Percentiles rank a stretch among this genome's conserved stretches.
phyloP scores from a whole-genome alignment of 2,888 invertebrate genomes.

The Hypolimnas misippus region DNA sequence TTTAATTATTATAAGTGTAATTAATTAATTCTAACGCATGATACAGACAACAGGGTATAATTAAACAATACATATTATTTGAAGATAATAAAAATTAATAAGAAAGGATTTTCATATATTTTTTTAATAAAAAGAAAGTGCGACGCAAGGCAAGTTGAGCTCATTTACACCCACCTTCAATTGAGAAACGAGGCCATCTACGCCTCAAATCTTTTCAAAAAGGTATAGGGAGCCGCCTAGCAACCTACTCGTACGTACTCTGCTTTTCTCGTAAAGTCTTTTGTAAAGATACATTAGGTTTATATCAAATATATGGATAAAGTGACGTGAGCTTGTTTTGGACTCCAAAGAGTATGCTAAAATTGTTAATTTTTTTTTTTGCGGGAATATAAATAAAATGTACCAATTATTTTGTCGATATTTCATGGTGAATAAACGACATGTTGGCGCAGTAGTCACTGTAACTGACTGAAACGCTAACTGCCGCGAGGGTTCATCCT shows the following conservation, averaged over 20 bases:
- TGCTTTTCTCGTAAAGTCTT: neutral
- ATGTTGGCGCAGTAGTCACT: no score
- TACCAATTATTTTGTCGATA: no score
- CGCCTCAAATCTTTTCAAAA: conserved; percentile 13
- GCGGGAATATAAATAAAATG: neutral
- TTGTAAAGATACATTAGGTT: conserved; percentile 2
- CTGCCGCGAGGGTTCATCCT: no score
- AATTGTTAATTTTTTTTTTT: neutral
- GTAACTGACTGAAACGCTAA: no score
- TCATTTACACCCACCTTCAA: conserved; percentile 1
- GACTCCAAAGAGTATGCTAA: neutral
- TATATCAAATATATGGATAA: neutral
- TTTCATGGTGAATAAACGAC: no score
- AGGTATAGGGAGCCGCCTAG: neutral
- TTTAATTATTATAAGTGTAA: no score
- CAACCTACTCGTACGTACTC: neutral
- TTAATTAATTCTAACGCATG: no score
- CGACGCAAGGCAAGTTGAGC: neutral
- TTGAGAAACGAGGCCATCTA: conserved; percentile 12
- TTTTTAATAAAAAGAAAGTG: neutral
- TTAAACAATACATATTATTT: no score
- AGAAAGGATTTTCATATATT: neutral
- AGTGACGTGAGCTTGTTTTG: neutral
- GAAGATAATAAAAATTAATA: no score
- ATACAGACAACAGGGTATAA: no score